Percentiles rank a stretch among this genome's conserved stretches.
These are phyloP conservation scores for Iguana delicatissima DNA, from an alignment of 2,797 vertebrate genomes.

Conservation along the genomic window DNA sequence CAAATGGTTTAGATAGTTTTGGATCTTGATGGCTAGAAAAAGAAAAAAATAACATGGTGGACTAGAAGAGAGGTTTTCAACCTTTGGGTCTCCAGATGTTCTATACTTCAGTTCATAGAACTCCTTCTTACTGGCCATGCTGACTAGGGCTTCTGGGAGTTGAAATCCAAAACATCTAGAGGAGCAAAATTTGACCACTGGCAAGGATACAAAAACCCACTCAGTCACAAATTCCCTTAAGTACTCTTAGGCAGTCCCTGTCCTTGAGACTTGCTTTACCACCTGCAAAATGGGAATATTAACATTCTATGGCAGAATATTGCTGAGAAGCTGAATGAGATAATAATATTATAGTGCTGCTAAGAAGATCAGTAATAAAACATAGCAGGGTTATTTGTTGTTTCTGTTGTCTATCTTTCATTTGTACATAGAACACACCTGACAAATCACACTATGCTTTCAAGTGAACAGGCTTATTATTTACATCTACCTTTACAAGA, in stretches of 20 bases:
- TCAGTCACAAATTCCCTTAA: neutral
- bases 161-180: neutral
- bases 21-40: neutral
- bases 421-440: constrained; percentile 57
- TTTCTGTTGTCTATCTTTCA: constrained; percentile 56
- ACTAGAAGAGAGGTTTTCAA: too few species aligned
- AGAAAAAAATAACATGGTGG: neutral
- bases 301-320: neutral
- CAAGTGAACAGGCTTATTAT: constrained; percentile 45
- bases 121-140: too few species aligned
- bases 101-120: too few species aligned
- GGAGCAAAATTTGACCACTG: neutral
- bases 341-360: neutral
- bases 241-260: neutral
- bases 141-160: too few species aligned
- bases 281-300: constrained; percentile 12
- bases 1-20: neutral
- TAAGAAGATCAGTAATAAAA: constrained; percentile 4
- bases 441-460: constrained; percentile 56
- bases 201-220: neutral
- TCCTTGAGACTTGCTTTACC: neutral
- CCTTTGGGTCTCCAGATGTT: too few species aligned
- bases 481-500: constrained; percentile 52
- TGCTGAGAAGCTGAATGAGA: neutral
- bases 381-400: constrained; percentile 7